Conservation (phyloP, 2,888 invertebrate species). For the Agriotes lineatus region DNA sequence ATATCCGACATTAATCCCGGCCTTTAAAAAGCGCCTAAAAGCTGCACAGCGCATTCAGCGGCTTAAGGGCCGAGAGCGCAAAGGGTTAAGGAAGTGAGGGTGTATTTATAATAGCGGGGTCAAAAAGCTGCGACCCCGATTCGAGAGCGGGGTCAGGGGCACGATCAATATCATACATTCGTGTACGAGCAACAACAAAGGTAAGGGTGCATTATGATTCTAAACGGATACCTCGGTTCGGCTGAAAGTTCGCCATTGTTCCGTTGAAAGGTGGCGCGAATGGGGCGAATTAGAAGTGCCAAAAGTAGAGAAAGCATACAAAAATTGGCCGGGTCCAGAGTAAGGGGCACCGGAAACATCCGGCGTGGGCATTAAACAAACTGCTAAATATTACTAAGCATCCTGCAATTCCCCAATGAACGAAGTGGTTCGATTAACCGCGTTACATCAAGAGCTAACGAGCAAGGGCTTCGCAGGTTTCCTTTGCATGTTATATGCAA, state of each 20-base stretch:
- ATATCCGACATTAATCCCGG: constrained; percentile 23
- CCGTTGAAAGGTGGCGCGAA: too few relatives aligned
- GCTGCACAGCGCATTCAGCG: constrained; percentile 21
- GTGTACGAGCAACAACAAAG: constrained; percentile 35
- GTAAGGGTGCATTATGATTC: neutral
- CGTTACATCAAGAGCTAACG: constrained; percentile 1
- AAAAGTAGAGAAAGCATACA: too few relatives aligned
- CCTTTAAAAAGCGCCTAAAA: constrained; percentile 24
- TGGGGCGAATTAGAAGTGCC: too few relatives aligned
- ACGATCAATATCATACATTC: constrained; percentile 49
- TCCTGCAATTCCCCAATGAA: constrained; percentile 5
- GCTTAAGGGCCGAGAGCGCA: constrained; percentile 28
- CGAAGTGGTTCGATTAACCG: constrained; percentile 6
- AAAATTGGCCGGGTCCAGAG: neutral
- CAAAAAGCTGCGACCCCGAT: constrained; percentile 51
- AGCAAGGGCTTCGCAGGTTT: neutral
- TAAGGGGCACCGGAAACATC: neutral
- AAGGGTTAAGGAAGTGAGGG: constrained; percentile 41
- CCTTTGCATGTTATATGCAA: neutral
- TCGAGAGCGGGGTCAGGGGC: constrained; percentile 49
- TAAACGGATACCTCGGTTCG: neutral
- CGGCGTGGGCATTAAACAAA: constrained; percentile 1
- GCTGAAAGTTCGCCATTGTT: too few relatives aligned
- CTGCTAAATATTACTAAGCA: constrained; percentile 8
- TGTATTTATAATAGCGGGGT: constrained; percentile 48